phyloP scores from a whole-genome alignment of 64 coral and sea anemone species.

The Orbicella faveolata region DNA sequence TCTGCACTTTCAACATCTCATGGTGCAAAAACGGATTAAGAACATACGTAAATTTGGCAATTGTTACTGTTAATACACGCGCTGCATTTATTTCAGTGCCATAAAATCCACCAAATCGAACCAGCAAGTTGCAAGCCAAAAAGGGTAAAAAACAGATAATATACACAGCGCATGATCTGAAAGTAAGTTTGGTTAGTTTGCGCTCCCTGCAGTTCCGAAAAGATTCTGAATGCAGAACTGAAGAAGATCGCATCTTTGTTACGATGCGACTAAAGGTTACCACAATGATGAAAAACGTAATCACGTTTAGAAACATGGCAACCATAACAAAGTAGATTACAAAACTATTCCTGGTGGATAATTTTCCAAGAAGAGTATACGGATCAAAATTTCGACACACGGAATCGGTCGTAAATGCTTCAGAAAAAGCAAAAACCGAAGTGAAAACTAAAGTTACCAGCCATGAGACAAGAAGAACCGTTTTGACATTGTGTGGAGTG shows the following conservation, averaged over 20 bases:
- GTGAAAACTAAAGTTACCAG: neutral
- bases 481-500: neutral
- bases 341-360: neutral
- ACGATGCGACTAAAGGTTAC: conserved; percentile 4
- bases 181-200: neutral
- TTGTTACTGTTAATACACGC: neutral
- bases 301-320: neutral
- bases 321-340: neutral
- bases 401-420: neutral
- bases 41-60: neutral
- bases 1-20: neutral
- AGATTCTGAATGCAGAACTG: neutral
- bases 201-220: neutral
- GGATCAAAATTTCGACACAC: neutral
- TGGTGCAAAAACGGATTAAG: neutral
- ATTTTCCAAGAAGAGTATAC: neutral
- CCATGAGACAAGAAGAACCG: neutral
- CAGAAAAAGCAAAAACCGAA: neutral
- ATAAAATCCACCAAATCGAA: neutral
- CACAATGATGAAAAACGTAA: neutral
- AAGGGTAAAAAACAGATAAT: neutral
- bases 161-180: neutral
- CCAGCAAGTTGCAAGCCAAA: neutral
- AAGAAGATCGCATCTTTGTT: neutral
- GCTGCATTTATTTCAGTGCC: neutral